Conservation (phyloP, 1,140 invertebrate genomes). For the Coptotermes formosanus region DNA sequence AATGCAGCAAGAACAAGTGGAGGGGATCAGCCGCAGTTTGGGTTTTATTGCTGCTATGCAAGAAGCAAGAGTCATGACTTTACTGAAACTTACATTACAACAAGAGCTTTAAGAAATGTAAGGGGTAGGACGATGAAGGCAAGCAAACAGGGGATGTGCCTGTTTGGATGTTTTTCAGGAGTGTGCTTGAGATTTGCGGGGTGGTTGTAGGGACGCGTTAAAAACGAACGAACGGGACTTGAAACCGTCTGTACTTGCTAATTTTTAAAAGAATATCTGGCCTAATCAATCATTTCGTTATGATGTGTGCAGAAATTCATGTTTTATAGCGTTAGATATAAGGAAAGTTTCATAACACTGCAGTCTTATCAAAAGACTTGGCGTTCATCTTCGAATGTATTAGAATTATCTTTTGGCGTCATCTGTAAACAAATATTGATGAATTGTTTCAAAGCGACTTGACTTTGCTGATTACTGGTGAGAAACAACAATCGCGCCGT, state of each 20-base stretch:
- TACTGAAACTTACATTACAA: neutral
- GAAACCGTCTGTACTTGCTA: neutral
- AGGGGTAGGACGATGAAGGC: neutral
- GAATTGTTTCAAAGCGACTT: too few relatives aligned
- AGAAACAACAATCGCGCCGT: too few relatives aligned
- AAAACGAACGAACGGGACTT: neutral
- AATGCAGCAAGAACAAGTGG: neutral
- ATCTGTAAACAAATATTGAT: too few relatives aligned
- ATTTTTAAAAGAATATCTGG: neutral
- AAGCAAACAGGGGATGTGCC: neutral
- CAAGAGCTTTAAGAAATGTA: neutral
- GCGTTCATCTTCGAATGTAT: too few relatives aligned
- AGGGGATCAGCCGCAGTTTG: neutral
- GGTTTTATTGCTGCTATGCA: neutral
- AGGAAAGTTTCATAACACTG: too few relatives aligned
- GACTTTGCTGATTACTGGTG: too few relatives aligned
- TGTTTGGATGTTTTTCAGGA: neutral
- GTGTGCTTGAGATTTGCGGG: neutral
- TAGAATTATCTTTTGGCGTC: too few relatives aligned
- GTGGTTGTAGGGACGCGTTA: neutral
- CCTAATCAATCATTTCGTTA: too few relatives aligned
- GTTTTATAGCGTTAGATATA: neutral
- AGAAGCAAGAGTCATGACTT: neutral
- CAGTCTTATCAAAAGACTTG: too few relatives aligned
- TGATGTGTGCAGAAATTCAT: neutral